Evolutionary conservation across 1,140 invertebrate species (phyloP).

Genomic region (Drosophila funebris): DNA sequence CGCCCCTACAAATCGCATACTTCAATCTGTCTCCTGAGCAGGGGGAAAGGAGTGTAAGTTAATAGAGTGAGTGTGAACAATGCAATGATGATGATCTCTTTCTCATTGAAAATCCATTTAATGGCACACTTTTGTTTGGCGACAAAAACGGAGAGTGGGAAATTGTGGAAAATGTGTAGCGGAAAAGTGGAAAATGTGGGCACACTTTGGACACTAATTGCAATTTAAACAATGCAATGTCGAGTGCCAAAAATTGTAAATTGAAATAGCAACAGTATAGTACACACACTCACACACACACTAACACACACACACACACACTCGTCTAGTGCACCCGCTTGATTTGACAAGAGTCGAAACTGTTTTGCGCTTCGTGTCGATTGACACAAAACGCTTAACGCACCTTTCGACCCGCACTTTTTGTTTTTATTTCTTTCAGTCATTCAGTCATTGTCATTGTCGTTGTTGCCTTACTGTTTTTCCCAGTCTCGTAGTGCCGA

Average conservation of each 20-base stretch:
- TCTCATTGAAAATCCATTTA: constrained; percentile 56
- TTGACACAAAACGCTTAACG: constrained; percentile 34
- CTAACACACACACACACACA: neutral
- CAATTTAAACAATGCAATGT: constrained; percentile 68
- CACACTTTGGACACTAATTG: constrained; percentile 68
- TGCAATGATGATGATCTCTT: constrained; percentile 42
- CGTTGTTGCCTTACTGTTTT: neutral
- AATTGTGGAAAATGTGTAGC: constrained; percentile 45
- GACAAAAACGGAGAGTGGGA: constrained; percentile 35
- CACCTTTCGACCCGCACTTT: constrained; percentile 76
- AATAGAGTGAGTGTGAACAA: constrained; percentile 46
- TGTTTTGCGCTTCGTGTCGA: constrained; percentile 14
- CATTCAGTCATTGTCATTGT: no score
- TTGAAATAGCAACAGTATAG: constrained; percentile 16
- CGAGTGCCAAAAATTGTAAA: constrained; percentile 67
- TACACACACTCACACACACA: neutral
- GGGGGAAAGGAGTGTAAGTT: neutral
- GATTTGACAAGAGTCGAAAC: constrained; percentile 71
- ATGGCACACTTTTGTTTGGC: constrained; percentile 31
- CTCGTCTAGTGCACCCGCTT: constrained; percentile 55
- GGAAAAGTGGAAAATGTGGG: constrained; percentile 58
- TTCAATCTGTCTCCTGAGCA: no score
- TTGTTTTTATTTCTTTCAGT: neutral
- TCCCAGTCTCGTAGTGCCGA: neutral
- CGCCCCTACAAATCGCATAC: neutral